A percentile compares a stretch with the other conserved stretches of the same genome.
Evolutionary conservation across 2,888 invertebrate genomes (phyloP).

Genomic region (Luperina nickerlii): DNA sequence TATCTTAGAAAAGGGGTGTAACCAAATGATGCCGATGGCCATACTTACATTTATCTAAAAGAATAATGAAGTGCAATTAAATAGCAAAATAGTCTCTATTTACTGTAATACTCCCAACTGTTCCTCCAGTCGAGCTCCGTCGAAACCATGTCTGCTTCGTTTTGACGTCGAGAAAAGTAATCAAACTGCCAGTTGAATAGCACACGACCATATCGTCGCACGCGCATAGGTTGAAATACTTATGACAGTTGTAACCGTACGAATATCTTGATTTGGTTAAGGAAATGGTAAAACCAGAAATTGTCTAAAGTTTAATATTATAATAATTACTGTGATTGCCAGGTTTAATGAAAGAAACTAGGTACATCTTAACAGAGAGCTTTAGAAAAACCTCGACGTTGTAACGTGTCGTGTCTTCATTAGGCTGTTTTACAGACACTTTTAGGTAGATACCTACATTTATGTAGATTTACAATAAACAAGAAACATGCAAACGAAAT

Average conservation of each 20-base stretch:
- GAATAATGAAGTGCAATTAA: background rate
- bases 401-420: background rate
- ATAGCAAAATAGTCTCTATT: constrained; percentile 44
- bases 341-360: background rate
- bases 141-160: constrained; percentile 92
- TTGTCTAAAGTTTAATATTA: background rate
- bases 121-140: constrained; percentile 94
- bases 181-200: constrained; percentile 95
- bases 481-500: background rate
- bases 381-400: background rate
- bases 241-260: constrained; percentile 96
- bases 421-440: background rate
- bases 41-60: background rate
- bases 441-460: background rate
- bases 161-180: constrained; percentile 94
- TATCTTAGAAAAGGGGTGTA: background rate
- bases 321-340: background rate
- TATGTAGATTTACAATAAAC: background rate
- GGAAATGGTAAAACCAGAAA: constrained; percentile 37
- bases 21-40: background rate
- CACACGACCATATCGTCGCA: constrained; percentile 93
- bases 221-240: constrained; percentile 94
- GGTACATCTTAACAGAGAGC: background rate
- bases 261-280: constrained; percentile 91
- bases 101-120: constrained; percentile 95